These are phyloP conservation scores for Dendropsophus ebraccatus DNA, from an alignment of 2,113 vertebrate genomes.

Conservation along the genomic window DNA sequence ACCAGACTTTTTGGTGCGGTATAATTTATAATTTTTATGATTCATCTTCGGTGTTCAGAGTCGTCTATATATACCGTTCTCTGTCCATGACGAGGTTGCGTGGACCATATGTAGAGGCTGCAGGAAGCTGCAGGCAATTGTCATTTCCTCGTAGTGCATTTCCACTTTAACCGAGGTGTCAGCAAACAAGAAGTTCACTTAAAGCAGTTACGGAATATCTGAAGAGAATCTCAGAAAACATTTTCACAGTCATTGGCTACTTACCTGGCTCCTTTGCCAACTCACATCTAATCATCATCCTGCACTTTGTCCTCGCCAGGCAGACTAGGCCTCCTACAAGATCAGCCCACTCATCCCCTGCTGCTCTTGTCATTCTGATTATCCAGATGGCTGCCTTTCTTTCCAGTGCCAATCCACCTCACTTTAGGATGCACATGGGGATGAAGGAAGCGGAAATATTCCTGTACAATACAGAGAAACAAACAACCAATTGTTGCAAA, in stretches of 20 bases:
- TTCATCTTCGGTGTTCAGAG: too few species aligned
- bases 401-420: not conserved
- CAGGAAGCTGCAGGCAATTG: not conserved
- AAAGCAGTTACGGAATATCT: too few species aligned
- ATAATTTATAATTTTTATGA: too few species aligned
- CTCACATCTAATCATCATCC: too few species aligned
- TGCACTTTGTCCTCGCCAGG: not conserved
- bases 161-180: too few species aligned
- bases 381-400: not conserved
- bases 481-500: too few species aligned
- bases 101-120: not conserved
- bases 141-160: not conserved
- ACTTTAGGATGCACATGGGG: not conserved
- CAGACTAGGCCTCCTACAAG: not conserved
- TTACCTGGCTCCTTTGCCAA: not conserved
- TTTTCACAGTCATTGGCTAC: not conserved
- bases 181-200: too few species aligned
- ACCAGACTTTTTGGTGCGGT: too few species aligned
- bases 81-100: not conserved
- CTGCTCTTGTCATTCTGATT: not conserved
- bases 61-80: not conserved
- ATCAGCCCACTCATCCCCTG: slow-evolving; percentile 6
- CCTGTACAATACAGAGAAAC: too few species aligned
- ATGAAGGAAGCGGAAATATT: too few species aligned
- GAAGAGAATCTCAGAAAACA: too few species aligned